These are phyloP conservation scores for Neofelis nebulosa DNA, from an alignment of 2,113 vertebrate genomes.

Conservation along the genomic window DNA sequence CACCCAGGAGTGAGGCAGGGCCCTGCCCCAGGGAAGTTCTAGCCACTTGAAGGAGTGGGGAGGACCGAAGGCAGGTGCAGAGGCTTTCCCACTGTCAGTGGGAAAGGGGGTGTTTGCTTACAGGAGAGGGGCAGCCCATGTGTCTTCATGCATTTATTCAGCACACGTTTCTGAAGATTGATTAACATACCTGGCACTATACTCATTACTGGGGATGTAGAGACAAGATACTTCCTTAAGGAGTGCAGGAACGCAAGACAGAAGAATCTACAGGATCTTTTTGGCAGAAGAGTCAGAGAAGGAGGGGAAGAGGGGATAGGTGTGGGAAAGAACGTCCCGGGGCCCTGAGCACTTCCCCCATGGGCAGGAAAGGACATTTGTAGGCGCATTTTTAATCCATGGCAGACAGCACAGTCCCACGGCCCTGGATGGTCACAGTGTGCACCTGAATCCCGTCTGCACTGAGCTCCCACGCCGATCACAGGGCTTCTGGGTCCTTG, in stretches of 20 bases:
- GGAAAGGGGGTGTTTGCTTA: neutral
- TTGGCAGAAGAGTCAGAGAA: too few relatives aligned
- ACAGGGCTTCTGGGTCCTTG: neutral
- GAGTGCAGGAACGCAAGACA: neutral
- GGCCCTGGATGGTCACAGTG: accelerated
- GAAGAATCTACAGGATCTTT: neutral
- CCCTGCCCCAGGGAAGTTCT: too few relatives aligned
- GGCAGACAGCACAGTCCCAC: accelerated
- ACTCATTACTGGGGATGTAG: neutral
- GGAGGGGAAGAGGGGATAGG: neutral
- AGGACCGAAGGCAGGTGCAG: neutral
- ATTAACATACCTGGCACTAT: accelerated
- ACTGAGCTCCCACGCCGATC: too few relatives aligned
- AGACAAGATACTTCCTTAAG: neutral
- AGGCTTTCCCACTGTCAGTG: neutral
- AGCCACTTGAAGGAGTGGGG: neutral
- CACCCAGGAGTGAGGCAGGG: too few relatives aligned
- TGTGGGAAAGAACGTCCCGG: accelerated
- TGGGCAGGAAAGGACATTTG: neutral
- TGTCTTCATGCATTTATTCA: accelerated
- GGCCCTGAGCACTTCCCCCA: neutral
- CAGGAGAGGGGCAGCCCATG: neutral
- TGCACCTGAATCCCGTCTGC: too few relatives aligned
- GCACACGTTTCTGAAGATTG: neutral
- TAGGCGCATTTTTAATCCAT: neutral